A percentile compares a stretch with the other conserved stretches of the same genome.
These are phyloP conservation scores for Natator depressus DNA, from an alignment of 2,113 vertebrate genomes.

Conservation along the genomic window DNA sequence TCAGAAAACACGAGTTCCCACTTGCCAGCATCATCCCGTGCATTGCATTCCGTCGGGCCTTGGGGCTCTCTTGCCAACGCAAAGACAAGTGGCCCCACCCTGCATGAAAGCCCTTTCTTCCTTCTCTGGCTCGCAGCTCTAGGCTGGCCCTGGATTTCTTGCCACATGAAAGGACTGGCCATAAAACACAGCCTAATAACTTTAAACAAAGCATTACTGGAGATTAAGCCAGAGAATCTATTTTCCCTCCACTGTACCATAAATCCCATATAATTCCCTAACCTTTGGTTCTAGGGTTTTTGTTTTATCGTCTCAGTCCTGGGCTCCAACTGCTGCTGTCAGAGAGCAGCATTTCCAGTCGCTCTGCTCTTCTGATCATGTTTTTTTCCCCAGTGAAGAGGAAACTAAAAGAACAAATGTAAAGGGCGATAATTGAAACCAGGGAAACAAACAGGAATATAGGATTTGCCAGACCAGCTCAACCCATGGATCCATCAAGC, in stretches of 20 bases:
- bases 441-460: not conserved
- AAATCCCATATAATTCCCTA: not conserved
- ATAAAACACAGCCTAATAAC: not conserved
- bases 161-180: rapidly evolving
- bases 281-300: not conserved
- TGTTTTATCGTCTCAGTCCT: no score
- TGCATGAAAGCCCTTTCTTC: not conserved
- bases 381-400: not conserved
- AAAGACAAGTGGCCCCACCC: not conserved
- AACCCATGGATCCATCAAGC: not conserved
- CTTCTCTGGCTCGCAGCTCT: not conserved
- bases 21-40: not conserved
- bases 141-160: rapidly evolving
- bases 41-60: not conserved
- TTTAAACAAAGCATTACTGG: not conserved
- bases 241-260: rapidly evolving
- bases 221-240: not conserved
- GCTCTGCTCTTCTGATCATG: not conserved
- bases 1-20: not conserved
- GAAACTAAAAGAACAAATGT: not conserved
- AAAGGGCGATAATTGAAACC: not conserved
- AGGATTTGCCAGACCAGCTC: not conserved
- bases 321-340: not conserved
- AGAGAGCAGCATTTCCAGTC: not conserved
- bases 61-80: not conserved